Evolutionary conservation across 2,888 invertebrate genomes (phyloP).

Genomic region (Melinaea menophilus): DNA sequence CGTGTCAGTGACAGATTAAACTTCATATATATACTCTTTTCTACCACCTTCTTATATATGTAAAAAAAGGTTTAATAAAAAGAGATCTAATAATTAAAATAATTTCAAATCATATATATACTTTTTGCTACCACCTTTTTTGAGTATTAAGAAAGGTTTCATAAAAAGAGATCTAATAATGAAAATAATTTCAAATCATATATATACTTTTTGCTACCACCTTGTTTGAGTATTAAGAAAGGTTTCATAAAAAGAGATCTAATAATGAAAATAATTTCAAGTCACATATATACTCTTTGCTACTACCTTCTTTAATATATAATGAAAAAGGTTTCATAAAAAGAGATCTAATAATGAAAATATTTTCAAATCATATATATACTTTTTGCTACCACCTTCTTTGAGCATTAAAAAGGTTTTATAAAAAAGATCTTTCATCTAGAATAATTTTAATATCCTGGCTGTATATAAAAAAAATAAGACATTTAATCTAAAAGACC

Average conservation of each 20-base stretch:
- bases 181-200: background rate
- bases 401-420: background rate
- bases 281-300: slow-evolving; percentile 2
- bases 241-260: too few relatives aligned
- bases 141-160: background rate
- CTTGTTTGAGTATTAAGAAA: too few relatives aligned
- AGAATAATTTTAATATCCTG: background rate
- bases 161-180: background rate
- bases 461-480: too few relatives aligned
- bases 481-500: slow-evolving; percentile 34
- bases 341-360: background rate
- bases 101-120: background rate
- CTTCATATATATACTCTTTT: slow-evolving; percentile 10
- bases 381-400: background rate
- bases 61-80: background rate
- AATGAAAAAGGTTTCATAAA: background rate
- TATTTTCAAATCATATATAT: background rate
- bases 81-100: background rate
- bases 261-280: too few relatives aligned
- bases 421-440: background rate
- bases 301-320: background rate
- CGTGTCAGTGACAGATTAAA: slow-evolving; percentile 18
- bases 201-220: background rate
- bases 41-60: background rate
- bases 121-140: background rate